Evolutionary conservation across 2,888 invertebrate genomes (phyloP).

Genomic region (Atethmia centrago): DNA sequence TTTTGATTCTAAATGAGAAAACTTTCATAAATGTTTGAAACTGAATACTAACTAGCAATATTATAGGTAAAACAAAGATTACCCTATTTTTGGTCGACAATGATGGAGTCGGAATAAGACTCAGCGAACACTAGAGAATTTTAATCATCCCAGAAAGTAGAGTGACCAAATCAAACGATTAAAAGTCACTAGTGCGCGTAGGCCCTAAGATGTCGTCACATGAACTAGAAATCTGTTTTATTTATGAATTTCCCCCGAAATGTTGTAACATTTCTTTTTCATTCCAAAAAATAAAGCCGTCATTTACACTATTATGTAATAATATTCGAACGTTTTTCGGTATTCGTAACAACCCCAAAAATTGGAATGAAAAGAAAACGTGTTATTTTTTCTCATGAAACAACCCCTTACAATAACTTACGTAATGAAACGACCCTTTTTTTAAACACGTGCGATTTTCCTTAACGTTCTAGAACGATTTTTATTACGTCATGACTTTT

Average conservation of each 20-base stretch:
- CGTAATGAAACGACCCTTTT: constrained; percentile 28
- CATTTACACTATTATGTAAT: constrained; percentile 25
- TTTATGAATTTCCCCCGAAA: neutral
- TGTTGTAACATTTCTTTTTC: constrained; percentile 14
- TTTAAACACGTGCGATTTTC: constrained; percentile 30
- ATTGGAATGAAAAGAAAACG: constrained; percentile 9
- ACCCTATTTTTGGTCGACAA: constrained; percentile 1
- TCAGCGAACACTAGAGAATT: neutral
- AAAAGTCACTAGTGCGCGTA: neutral
- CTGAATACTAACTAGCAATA: neutral
- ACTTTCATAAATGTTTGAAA: constrained; percentile 25
- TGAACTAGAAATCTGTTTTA: constrained; percentile 5
- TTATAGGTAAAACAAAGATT: constrained; percentile 12
- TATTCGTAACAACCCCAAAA: constrained; percentile 12
- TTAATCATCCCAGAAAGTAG: neutral
- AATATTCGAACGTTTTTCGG: constrained; percentile 1
- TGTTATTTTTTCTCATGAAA: constrained; percentile 7
- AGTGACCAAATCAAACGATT: neutral
- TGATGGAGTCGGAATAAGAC: neutral
- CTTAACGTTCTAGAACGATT: constrained; percentile 27
- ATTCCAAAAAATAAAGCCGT: constrained; percentile 1
- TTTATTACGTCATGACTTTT: constrained; percentile 18
- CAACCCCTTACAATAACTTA: constrained; percentile 1
- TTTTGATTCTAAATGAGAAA: constrained; percentile 25
- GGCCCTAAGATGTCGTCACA: neutral